Base-by-base conservation (phyloP, 2,113 vertebrate genomes). In the Tragelaphus strepsiceros region DNA sequence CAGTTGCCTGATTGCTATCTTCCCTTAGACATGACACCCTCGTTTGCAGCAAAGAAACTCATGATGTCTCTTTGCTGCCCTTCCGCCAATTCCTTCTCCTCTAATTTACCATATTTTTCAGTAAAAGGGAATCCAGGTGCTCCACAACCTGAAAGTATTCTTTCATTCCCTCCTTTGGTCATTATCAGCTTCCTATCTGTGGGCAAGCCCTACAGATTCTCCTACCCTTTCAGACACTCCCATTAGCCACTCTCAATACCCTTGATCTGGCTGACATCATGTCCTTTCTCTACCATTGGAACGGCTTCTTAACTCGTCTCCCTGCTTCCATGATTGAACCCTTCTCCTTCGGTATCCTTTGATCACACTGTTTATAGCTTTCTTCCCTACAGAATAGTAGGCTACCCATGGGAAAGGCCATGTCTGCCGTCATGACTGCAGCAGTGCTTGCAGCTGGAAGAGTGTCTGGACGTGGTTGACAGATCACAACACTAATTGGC, bases 381-480 rank as follows among this genome's bases (percentile, higher is more conserved):
- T 67, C 28, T 53, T 94, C 11, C 1, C 43, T 81, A 19, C 0
- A 2, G 43, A 28, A 59, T 2, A 32, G 28, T 39, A 74, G 94
- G 35, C 12, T 24, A n/a, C 30, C 13, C 1, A 2, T 12, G 22
- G 9, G 22, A 53, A 67, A 97, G 14, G 16, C 21, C 24, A 21
- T 2, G 17, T 32, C 81, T 80, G 26, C 51, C 3, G 0, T 91
- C 30, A 35, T 30, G 43, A 56, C 43, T 30, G 15, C 10, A 32
- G 64, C 32, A 19, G 32, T 10, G 32, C 64, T 35, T 15, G 14
- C 64, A 35, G 30, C 43, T 15, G 35, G 4, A 10, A 43, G 9
- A 30, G 39, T 54, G 12, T 46, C n/a, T 61, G 7, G 15, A 26
- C 17, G 0, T 35, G 0, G 0, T 35, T 35, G 32, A 67, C 8